Conservation (phyloP, 2,888 invertebrate species). For the Nomada hirtipes region DNA sequence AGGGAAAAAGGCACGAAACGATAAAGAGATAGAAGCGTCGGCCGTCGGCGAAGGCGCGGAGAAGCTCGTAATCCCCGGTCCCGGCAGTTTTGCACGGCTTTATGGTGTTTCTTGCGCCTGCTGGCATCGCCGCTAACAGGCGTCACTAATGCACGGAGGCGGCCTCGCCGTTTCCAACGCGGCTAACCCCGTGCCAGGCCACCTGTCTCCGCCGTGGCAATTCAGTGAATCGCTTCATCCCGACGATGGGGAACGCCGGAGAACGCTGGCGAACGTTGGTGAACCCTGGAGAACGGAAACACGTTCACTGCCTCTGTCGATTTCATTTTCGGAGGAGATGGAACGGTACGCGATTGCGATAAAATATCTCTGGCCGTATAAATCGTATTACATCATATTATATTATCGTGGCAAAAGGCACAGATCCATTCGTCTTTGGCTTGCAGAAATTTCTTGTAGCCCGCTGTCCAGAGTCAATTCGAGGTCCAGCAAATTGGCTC, state of each 20-base stretch:
- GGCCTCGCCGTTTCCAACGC: conserved; percentile 46
- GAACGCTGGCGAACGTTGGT: not conserved
- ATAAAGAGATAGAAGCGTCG: conserved; percentile 61
- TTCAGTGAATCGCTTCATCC: conserved; percentile 69
- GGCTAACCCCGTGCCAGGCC: conserved; percentile 40
- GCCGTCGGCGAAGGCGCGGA: conserved; percentile 34
- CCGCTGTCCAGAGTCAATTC: too few species aligned
- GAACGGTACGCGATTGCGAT: too few species aligned
- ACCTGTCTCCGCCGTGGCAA: conserved; percentile 66
- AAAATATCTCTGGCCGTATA: too few species aligned
- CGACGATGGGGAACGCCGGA: not conserved
- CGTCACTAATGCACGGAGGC: conserved; percentile 67
- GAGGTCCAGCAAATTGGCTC: too few species aligned
- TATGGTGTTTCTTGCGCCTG: conserved; percentile 72
- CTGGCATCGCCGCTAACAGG: conserved; percentile 64
- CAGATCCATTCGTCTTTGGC: too few species aligned
- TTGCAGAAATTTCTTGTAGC: too few species aligned
- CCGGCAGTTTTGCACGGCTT: conserved; percentile 66
- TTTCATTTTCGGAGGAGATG: too few species aligned
- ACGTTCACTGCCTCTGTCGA: too few species aligned
- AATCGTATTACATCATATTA: too few species aligned
- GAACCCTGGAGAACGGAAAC: conserved; percentile 7
- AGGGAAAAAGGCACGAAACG: conserved; percentile 31
- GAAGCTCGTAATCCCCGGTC: conserved; percentile 63
- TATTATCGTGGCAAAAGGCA: too few species aligned